These are phyloP conservation scores for Clamator glandarius DNA, from an alignment of 2,797 vertebrate species.

Conservation along the genomic window DNA sequence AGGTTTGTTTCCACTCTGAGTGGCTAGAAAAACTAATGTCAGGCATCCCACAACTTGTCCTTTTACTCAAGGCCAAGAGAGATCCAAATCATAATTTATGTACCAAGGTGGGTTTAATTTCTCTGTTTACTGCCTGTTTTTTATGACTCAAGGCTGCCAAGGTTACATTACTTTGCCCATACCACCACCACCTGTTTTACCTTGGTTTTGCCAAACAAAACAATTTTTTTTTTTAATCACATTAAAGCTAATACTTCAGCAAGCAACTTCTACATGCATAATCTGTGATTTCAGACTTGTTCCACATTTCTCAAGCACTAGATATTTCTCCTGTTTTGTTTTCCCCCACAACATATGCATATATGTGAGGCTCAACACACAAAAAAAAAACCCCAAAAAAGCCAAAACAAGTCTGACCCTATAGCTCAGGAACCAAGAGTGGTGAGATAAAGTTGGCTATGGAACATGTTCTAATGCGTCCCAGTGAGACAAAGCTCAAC, in stretches of 20 bases:
- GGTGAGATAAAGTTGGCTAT: too few relatives aligned
- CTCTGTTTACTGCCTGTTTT: conserved; percentile 16
- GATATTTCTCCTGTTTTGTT: neutral
- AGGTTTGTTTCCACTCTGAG: neutral
- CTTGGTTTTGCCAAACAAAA: neutral
- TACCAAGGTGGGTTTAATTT: neutral
- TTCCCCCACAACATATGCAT: neutral
- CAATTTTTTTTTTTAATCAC: neutral
- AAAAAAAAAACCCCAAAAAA: too few relatives aligned
- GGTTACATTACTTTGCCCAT: neutral
- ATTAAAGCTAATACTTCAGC: neutral
- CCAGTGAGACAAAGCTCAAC: too few relatives aligned
- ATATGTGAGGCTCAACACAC: too few relatives aligned
- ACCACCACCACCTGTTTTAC: neutral
- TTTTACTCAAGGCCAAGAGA: neutral
- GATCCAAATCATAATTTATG: neutral
- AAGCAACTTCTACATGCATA: neutral
- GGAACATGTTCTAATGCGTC: too few relatives aligned
- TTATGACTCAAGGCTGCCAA: neutral
- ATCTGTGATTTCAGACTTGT: neutral
- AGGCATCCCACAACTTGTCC: neutral
- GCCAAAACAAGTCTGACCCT: too few relatives aligned
- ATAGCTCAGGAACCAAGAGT: too few relatives aligned
- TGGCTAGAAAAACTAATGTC: neutral
- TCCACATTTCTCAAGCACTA: neutral